phyloP scores from a whole-genome alignment of 1,140 invertebrate species.

The Himalopsyche phryganea region DNA sequence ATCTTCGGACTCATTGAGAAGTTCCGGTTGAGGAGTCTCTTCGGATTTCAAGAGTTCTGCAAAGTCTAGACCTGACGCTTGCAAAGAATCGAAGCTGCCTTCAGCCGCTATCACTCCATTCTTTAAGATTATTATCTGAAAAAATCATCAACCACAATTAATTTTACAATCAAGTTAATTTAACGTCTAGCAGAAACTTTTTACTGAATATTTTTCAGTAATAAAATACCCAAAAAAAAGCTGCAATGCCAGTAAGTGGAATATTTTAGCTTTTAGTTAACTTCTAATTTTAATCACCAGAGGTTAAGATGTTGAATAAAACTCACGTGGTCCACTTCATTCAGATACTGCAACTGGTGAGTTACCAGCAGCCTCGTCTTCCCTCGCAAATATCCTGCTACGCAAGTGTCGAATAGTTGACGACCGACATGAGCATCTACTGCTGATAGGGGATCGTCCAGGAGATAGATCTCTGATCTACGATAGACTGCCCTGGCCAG shows the following conservation, averaged over 20 bases:
- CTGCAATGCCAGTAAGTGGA: no score
- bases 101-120: slow-evolving; percentile 58
- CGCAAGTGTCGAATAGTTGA: slow-evolving; percentile 68
- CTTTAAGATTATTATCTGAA: slow-evolving; percentile 58
- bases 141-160: not conserved
- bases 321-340: slow-evolving; percentile 65
- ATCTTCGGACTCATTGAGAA: slow-evolving; percentile 27
- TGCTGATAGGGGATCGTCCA: slow-evolving; percentile 82
- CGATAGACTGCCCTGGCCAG: slow-evolving; percentile 79
- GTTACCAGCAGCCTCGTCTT: slow-evolving; percentile 79
- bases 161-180: no score
- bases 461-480: slow-evolving; percentile 75
- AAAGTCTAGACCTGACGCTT: slow-evolving; percentile 62
- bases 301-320: no score
- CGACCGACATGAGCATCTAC: slow-evolving; percentile 69
- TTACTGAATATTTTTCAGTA: no score
- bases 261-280: no score
- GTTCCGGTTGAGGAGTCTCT: slow-evolving; percentile 39
- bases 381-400: slow-evolving; percentile 62
- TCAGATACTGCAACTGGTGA: slow-evolving; percentile 84
- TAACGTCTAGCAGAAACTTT: no score
- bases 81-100: slow-evolving; percentile 61
- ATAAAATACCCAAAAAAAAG: no score
- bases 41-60: slow-evolving; percentile 57
- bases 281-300: no score